These are phyloP conservation scores for Chelonus insularis DNA, from an alignment of 1,140 invertebrate species.

Conservation along the genomic window DNA sequence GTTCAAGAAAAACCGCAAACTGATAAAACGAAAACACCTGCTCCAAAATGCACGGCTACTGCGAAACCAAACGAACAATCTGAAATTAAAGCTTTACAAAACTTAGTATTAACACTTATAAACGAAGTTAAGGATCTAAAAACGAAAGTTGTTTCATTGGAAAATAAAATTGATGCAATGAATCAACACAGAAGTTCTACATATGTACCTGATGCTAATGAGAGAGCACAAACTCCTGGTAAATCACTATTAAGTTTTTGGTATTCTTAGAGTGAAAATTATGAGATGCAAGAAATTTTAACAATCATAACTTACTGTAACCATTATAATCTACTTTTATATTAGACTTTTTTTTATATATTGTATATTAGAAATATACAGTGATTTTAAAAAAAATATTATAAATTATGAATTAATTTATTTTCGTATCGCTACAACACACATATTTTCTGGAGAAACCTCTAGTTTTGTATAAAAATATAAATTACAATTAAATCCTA, in stretches of 20 bases:
- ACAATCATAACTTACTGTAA: no score
- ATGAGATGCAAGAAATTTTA: no score
- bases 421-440: slow-evolving; percentile 64
- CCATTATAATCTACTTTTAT: no score
- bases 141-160: background rate
- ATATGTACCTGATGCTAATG: no score
- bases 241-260: no score
- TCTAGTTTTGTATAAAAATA: slow-evolving; percentile 67
- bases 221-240: no score
- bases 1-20: background rate
- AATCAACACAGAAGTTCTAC: background rate
- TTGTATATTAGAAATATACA: no score
- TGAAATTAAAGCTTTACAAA: slow-evolving; percentile 1
- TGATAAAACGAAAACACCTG: background rate
- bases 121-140: background rate
- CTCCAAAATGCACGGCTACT: background rate
- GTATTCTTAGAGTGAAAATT: no score
- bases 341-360: no score
- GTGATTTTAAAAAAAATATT: no score
- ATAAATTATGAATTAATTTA: background rate
- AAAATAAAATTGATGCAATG: background rate
- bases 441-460: slow-evolving; percentile 78
- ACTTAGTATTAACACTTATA: background rate
- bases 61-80: background rate
- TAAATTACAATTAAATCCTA: slow-evolving; percentile 66